phyloP scores from a whole-genome alignment of 37 sponge, comb jelly and placozoan species.

The Corticium candelabrum region DNA sequence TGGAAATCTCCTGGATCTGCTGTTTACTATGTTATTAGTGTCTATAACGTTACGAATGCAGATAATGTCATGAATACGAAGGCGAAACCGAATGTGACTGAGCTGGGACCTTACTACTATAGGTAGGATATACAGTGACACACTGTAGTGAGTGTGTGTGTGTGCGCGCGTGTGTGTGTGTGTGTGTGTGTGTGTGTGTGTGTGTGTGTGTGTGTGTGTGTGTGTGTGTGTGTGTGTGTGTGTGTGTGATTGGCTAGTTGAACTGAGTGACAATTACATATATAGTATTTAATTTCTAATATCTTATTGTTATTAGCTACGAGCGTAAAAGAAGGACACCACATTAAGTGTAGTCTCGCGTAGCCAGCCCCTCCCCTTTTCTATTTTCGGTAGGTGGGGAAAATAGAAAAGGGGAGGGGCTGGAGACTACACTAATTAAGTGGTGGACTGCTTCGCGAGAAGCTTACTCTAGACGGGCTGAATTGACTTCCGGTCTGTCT shows the following conservation, averaged over 20 bases:
- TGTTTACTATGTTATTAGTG: constrained; percentile 17
- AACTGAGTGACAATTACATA: too few relatives aligned
- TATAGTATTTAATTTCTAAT: too few relatives aligned
- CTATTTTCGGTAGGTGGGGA: too few relatives aligned
- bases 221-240: background rate
- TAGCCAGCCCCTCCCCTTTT: too few relatives aligned
- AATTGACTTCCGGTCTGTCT: too few relatives aligned
- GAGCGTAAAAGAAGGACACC: too few relatives aligned
- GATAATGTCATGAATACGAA: constrained; percentile 23
- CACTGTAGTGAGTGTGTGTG: background rate
- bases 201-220: background rate
- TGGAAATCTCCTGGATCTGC: background rate
- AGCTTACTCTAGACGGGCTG: too few relatives aligned
- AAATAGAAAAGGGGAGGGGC: too few relatives aligned
- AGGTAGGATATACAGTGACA: constrained; percentile 25
- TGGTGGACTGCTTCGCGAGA: too few relatives aligned
- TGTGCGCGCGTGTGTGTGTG: background rate
- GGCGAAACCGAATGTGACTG: constrained; percentile 34
- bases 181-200: background rate
- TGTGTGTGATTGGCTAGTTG: background rate
- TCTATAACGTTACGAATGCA: constrained; percentile 62
- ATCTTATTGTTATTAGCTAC: too few relatives aligned
- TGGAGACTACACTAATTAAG: too few relatives aligned
- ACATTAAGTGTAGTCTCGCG: too few relatives aligned
- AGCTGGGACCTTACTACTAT: constrained; percentile 67